These are phyloP conservation scores for Drosophila paranaensis DNA, from an alignment of 2,888 invertebrate genomes.

Conservation along the genomic window DNA sequence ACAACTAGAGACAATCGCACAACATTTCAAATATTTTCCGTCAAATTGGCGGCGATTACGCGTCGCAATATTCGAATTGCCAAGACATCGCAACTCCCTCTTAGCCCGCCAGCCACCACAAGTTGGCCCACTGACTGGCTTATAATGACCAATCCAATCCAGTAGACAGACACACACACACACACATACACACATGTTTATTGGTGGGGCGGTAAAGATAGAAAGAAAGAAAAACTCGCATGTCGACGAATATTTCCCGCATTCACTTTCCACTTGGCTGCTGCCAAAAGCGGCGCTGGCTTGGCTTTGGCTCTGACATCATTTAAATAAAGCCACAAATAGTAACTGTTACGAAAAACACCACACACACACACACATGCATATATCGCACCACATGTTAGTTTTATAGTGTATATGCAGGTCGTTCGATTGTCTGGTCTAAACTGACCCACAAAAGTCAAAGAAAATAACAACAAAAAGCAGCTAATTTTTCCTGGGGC, in stretches of 20 bases:
- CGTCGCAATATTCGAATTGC: conserved; percentile 57
- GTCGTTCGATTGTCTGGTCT: conserved; percentile 26
- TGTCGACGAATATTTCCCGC: conserved; percentile 77
- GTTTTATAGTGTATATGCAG: conserved; percentile 19
- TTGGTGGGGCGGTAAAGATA: conserved; percentile 42
- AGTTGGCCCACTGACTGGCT: conserved; percentile 74
- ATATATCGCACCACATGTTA: conserved; percentile 16
- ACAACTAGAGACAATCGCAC: conserved; percentile 11
- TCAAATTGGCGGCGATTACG: conserved; percentile 74
- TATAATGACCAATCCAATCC: conserved; percentile 68
- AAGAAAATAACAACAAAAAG: conserved; percentile 18
- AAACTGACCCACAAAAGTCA: conserved; percentile 60
- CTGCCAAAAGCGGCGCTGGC: conserved; percentile 37
- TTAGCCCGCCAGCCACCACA: conserved; percentile 23
- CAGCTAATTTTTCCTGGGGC: conserved; percentile 38
- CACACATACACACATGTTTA: conserved; percentile 7
- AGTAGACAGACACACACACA: conserved; percentile 29
- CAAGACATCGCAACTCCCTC: conserved; percentile 32
- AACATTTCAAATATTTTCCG: conserved; percentile 62
- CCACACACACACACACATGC: neutral
- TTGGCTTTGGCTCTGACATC: conserved; percentile 58
- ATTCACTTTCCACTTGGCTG: conserved; percentile 81
- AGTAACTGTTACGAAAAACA: conserved; percentile 62
- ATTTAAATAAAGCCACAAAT: conserved; percentile 69
- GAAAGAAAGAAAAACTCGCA: conserved; percentile 69